Conservation (phyloP, 2,888 invertebrate genomes). For the Dioctria rufipes region DNA sequence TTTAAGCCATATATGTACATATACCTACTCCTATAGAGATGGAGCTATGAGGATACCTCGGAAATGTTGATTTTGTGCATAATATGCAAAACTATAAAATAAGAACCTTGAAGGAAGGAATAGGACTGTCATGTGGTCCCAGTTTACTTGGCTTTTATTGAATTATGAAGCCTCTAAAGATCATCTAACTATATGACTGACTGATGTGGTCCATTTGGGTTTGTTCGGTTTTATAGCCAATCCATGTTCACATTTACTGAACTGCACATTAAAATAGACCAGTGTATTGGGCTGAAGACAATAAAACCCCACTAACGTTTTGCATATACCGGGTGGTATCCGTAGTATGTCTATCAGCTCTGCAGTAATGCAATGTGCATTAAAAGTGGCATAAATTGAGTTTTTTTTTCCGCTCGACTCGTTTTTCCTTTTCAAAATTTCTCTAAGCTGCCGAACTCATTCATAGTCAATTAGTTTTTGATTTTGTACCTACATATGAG, state of each 20-base stretch:
- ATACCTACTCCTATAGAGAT: neutral
- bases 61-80: slow-evolving; percentile 13
- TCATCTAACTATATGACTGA: neutral
- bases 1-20: neutral
- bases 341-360: neutral
- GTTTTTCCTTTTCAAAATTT: neutral
- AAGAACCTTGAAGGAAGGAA: neutral
- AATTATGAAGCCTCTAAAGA: slow-evolving; percentile 7
- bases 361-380: neutral
- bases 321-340: neutral
- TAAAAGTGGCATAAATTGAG: slow-evolving; percentile 4
- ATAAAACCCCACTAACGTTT: neutral
- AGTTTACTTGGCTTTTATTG: neutral
- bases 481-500: neutral
- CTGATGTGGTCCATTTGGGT: slow-evolving; percentile 1
- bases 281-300: neutral
- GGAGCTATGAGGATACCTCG: neutral
- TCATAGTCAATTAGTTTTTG: slow-evolving; percentile 2
- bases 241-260: neutral
- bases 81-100: slow-evolving; percentile 10
- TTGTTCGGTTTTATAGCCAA: neutral
- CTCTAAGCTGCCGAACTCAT: neutral
- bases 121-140: neutral
- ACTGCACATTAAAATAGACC: neutral
- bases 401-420: neutral